Evolutionary conservation across 53 echinoderm and acorn worm genomes (phyloP), one percentile per base, ranked within the genome.

Genomic region (Crossaster papposus): DNA sequence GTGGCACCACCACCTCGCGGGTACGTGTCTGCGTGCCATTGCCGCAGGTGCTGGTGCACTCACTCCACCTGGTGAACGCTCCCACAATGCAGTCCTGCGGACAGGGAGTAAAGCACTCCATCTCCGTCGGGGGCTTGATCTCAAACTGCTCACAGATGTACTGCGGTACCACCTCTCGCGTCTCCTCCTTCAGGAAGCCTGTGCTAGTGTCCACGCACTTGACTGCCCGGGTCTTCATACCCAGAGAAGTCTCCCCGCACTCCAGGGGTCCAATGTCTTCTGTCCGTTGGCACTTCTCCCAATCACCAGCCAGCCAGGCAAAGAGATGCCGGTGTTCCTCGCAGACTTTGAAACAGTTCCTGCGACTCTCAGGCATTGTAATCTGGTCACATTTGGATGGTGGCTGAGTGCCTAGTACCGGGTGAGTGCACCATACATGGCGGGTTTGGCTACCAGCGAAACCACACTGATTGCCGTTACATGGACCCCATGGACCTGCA

Each of bases 21-120:
- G 91, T 89, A 31, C 96, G 91, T 0, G 94, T 94, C 91, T 99
- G 96, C 15, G 99, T 99, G 31, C 96, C 99, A 36, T 99, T 99
- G 2, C 96, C 99, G 79, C 99, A 99, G 22, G 96, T 78, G 70
- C 92, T 96, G 5, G 99, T 92, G 88, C 99, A 99, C 11, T 89
- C 89, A 65, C 93, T 96, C 98, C 98, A 98, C 12, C 85, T 68
- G 35, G 81, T 90, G 79, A 93, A 99, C 26, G 93, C 78, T 22
- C 95, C 92, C 35, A 96, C 95, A 53, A 99, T 88, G 75, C 99
- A 99, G 53, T 93, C 89, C 87, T 99, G 99, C 23, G 96, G 92
- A 51, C 99, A 99, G 14, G 95, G 95, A 23, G 94, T 91, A 73
- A 94, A 91, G 76, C 99, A 99, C 77, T 92, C 86, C 55, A 93